phyloP scores from a whole-genome alignment of 1,140 invertebrate genomes.

The Schlechtendalia chinensis region DNA sequence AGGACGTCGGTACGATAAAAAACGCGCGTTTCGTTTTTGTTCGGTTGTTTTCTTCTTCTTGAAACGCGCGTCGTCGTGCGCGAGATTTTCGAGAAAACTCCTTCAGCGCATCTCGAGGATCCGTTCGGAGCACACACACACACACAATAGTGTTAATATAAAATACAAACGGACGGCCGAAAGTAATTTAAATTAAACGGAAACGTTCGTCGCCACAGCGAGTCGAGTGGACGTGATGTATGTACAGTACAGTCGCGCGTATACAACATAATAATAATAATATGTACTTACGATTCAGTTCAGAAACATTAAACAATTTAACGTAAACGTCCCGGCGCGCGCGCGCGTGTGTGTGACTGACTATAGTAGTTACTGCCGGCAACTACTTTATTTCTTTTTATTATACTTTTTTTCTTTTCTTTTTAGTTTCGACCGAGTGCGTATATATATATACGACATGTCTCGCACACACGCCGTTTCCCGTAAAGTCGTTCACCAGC shows the following conservation, averaged over 20 bases:
- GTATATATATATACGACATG: not conserved
- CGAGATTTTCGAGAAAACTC: slow-evolving; percentile 18
- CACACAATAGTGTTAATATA: slow-evolving; percentile 28
- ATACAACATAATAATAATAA: too few species aligned
- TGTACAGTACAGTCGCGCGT: too few species aligned
- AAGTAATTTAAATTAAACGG: not conserved
- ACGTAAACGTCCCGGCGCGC: not conserved
- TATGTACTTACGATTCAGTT: not conserved
- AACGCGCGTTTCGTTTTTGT: slow-evolving; percentile 25
- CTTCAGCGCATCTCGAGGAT: slow-evolving; percentile 19
- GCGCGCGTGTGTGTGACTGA: too few species aligned
- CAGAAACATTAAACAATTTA: slow-evolving; percentile 24
- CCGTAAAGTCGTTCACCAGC: not conserved
- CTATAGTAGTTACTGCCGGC: too few species aligned
- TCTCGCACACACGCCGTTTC: too few species aligned
- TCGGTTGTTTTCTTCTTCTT: not conserved
- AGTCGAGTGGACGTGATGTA: not conserved
- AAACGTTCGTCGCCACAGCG: not conserved
- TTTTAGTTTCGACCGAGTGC: not conserved
- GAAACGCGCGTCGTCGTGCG: not conserved
- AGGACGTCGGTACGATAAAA: too few species aligned
- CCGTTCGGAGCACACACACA: too few species aligned
- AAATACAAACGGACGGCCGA: not conserved
- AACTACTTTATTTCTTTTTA: not conserved
- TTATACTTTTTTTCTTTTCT: not conserved